Base-by-base conservation (phyloP, 1,140 invertebrate genomes). In the Teleogryllus occipitalis region DNA sequence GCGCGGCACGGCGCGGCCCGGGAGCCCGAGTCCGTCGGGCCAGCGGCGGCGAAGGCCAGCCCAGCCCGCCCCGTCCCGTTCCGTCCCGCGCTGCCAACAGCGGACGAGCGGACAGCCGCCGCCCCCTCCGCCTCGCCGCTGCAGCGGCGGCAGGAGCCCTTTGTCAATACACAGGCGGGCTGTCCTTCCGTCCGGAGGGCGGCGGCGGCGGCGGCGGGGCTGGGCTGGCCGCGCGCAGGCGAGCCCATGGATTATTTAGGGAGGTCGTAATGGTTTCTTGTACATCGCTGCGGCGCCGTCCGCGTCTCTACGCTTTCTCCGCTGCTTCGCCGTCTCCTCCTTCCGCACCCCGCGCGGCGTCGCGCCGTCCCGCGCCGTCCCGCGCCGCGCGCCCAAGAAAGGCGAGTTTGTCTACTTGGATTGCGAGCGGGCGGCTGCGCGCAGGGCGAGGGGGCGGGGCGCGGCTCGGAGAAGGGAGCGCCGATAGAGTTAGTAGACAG, bases 401-500 rank as follows among this genome's bases (percentile, higher is more conserved):
- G 54, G 54, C 54, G 54, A 65, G 54, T 65, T 39, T 65, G 54
- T 65, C 54, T 65, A 65, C 54, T 65, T 65, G 54, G 54, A 65
- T 65, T 65, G 54, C 54, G 54, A 65, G 54, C 10, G 54, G 54
- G 10, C 10, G 54, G 10, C 10, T 1, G 54, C 54, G 10, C 54
- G 10, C 54, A 7, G 54, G 18, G 18, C 2, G 54, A 7, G 2
- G 7, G 18, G 54, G 54, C 10, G 54, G 54, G 7, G 54, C 8
- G 49, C 8, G 49, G 49, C 10, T 65, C 10, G 54, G 54, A 65
- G 54, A 18, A 65, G 54, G 54, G 54, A 65, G 10, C 54, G 54
- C 54, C 54, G 54, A 65, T 65, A 65, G 54, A 65, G 54, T 65
- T 65, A 65, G 54, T 65, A 65, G 54, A 65, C 54, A 65, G 54